phyloP scores from a whole-genome alignment of 2,113 vertebrate species.

The Cryptomyrus ogoouensis region DNA sequence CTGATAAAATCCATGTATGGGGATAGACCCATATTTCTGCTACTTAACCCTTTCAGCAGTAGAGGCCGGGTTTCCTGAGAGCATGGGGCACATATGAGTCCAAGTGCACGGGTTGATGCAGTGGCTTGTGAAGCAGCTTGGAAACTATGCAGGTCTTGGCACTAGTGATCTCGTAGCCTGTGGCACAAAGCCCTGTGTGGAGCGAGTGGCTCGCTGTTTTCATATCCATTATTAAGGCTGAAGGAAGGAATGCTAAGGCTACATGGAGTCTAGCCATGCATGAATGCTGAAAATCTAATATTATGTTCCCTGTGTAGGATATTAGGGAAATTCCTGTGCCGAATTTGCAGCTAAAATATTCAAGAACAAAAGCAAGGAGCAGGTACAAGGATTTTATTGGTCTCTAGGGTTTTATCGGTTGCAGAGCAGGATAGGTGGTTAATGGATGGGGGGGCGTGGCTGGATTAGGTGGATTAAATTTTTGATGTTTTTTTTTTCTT shows the following conservation, averaged over 20 bases:
- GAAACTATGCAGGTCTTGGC: background rate
- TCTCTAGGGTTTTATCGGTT: background rate
- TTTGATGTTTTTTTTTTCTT: background rate
- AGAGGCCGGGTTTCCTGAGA: background rate
- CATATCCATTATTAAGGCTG: background rate
- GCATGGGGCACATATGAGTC: background rate
- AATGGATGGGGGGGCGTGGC: background rate
- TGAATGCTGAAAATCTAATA: background rate
- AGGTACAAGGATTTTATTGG: background rate
- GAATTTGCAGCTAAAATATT: background rate
- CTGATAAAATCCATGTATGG: slow-evolving; percentile 55
- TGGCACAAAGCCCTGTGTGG: background rate
- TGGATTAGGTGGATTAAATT: background rate
- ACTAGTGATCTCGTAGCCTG: background rate
- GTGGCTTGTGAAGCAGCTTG: background rate
- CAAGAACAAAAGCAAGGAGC: background rate
- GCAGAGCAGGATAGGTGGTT: background rate
- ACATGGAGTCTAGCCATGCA: background rate
- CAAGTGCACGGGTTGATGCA: background rate
- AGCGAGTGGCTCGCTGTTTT: background rate
- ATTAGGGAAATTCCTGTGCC: background rate
- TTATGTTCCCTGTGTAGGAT: background rate
- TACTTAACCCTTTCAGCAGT: slow-evolving; percentile 43
- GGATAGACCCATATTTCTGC: slow-evolving; percentile 39
- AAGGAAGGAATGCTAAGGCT: background rate